Conservation (phyloP, 2,888 invertebrate species). For the Chirona hameri region DNA sequence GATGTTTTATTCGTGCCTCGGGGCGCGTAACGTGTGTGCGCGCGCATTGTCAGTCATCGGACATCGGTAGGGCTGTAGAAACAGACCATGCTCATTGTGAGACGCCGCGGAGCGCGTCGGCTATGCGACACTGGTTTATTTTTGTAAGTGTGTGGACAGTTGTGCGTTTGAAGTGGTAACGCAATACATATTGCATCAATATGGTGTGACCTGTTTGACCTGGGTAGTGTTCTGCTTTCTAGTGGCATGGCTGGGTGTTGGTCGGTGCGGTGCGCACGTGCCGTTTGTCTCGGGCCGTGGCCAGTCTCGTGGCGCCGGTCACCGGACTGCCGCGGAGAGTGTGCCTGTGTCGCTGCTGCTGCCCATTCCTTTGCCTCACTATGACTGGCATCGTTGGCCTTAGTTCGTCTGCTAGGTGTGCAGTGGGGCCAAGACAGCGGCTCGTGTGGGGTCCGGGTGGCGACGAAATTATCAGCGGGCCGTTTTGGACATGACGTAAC, state of each 20-base stretch:
- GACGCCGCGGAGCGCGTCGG: neutral
- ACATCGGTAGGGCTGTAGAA: slow-evolving; percentile 4
- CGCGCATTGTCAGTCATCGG: neutral
- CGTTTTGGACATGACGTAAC: neutral
- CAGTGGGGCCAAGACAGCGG: neutral
- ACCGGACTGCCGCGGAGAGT: neutral
- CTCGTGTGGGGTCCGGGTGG: too few species aligned
- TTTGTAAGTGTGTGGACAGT: slow-evolving; percentile 11
- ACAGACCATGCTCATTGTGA: slow-evolving; percentile 6
- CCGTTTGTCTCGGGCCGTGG: too few species aligned
- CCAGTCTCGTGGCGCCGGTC: neutral
- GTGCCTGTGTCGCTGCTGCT: neutral
- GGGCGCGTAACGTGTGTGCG: neutral
- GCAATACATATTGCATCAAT: slow-evolving; percentile 22
- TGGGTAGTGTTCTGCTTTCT: neutral
- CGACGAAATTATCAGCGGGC: neutral
- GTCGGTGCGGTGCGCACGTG: neutral
- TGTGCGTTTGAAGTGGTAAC: neutral
- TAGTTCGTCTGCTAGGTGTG: neutral
- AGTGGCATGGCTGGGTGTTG: neutral
- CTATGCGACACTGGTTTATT: neutral
- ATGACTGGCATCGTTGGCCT: neutral
- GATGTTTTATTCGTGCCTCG: neutral
- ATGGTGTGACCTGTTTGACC: neutral
- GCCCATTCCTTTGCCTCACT: slow-evolving; percentile 4